Base-by-base conservation (phyloP, 2,888 invertebrate genomes). In the Halictus ligatus region DNA sequence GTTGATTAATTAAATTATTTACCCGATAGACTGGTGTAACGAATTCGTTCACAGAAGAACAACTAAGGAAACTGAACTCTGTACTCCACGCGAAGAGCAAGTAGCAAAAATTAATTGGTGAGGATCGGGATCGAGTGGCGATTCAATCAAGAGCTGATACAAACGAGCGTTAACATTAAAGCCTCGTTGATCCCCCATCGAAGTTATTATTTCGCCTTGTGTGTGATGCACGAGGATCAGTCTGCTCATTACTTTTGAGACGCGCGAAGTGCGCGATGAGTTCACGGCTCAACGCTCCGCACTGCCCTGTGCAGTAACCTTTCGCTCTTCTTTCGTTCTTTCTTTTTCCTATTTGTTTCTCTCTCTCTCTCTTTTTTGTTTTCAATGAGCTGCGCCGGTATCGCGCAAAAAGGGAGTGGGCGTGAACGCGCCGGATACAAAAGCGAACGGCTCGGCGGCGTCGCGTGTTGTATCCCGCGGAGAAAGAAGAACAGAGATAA, bases 401-500 rank as follows among this genome's bases (percentile, higher is more conserved):
- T 74, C 48, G 50, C 29, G 50, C 35, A 15, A 48, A 80, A 60
- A 79, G 50, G 76, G 60, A 40, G 77, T 50, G 76, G 75, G 83
- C 72, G 73, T 60, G 60, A 2, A 60, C 46, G 48, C 54, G 58
- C 40, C 71, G 83, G 84, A 85, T 72, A 79, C 78, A 76, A 76
- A 85, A 85, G 78, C 78, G 58, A 60, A 48, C 43, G 71, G 25
- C 6, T 25, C 25, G 43, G 48, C 76, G 71, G 76, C 76, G 60
- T 76, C 75, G 54, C n/a, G 83, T 58, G 54, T 21, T 54, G 54
- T 54, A 21, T 76, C 58, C 58, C 69, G 29, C 3, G 15, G 64
- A 29, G 64, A 35, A 13, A 67, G 15, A 35, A 67, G 50, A 78
- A 83, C 58, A 75, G 82, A 69, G 73, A 83, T 87, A 81, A 80